Base-by-base conservation (phyloP, 2,113 vertebrate species). In the Upupa epops region DNA sequence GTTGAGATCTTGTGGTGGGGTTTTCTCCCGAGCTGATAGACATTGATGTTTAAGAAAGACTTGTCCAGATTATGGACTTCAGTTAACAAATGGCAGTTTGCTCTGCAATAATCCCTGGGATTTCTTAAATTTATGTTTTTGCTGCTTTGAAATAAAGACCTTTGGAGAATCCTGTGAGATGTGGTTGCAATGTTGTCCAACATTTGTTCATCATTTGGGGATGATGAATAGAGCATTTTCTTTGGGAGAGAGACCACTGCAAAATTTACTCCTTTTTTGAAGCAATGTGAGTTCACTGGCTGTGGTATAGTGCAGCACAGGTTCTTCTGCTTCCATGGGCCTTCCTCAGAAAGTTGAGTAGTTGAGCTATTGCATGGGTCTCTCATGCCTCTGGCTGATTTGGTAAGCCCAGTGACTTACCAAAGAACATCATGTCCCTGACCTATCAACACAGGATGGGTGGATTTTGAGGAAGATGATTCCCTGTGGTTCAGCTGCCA, bases 401-500 rank as follows among this genome's bases (percentile, higher is more conserved):
- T 74, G 59, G 72, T 66, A 76, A 75, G 18, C 51, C 34, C 21
- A 2, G 26, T 83, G 79, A 37, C 36, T 28, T 74, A 17, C 19
- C 65, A 65, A 64, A n/a, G 45, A 85, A 29, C 3, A 2, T 28
- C 32, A 56, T 19, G 32, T 59, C 61, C 76, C 87, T 37, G 18
- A 17, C 0, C 0, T 52, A 45, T 11, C 72, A 76, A 48, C 18
- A 28, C 6, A 0, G 2, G 5, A 70, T 26, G 34, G 34, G 37
- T 29, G 74, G 55, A 55, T 84, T 76, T 94, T 81, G 40, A 37
- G 85, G 83, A 73, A 79, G 73, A 73, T 65, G 20, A 8, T 63
- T 92, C 51, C 65, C 22, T 3, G 11, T 88, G 72, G 74, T 72
- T 96, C 75, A 58, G 63, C 77, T 92, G 81, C 93, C 89, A 77